Evolutionary conservation across 2,888 invertebrate genomes (phyloP).

Genomic region (Drosophila parthenogenetica): DNA sequence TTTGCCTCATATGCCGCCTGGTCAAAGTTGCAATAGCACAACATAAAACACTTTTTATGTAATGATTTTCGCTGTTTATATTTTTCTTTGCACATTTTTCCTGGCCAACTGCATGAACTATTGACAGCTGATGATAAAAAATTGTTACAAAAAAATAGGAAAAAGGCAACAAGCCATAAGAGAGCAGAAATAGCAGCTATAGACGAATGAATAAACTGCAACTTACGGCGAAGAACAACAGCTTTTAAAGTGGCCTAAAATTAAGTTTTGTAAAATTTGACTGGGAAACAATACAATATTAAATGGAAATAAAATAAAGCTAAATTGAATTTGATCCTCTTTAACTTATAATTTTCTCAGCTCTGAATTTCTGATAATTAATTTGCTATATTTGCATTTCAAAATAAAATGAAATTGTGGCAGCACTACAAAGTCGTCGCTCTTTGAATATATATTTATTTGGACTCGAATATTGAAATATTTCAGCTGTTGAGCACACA

Average conservation of each 20-base stretch:
- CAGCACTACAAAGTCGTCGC: not conserved
- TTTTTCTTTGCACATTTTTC: slow-evolving; percentile 36
- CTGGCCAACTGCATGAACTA: slow-evolving; percentile 71
- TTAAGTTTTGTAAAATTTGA: not conserved
- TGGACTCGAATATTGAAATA: slow-evolving; percentile 31
- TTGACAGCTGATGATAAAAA: slow-evolving; percentile 81
- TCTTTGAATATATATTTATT: slow-evolving; percentile 5
- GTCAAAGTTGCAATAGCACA: slow-evolving; percentile 75
- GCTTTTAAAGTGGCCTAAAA: slow-evolving; percentile 10
- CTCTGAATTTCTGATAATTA: not conserved
- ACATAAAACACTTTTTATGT: slow-evolving; percentile 77
- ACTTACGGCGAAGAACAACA: not conserved
- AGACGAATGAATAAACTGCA: slow-evolving; percentile 16
- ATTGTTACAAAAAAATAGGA: slow-evolving; percentile 54
- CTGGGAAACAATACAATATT: no score
- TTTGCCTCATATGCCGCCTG: slow-evolving; percentile 59
- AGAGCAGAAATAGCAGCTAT: slow-evolving; percentile 5
- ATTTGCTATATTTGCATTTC: not conserved
- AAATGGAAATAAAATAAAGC: no score
- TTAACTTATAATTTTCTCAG: not conserved
- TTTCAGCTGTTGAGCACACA: slow-evolving; percentile 50
- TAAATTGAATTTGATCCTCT: not conserved
- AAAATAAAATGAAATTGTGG: slow-evolving; percentile 5
- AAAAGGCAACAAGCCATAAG: slow-evolving; percentile 6
- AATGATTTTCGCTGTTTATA: slow-evolving; percentile 64